Evolutionary conservation across 2,113 vertebrate species (phyloP).

Genomic region (Pelusios castaneus): DNA sequence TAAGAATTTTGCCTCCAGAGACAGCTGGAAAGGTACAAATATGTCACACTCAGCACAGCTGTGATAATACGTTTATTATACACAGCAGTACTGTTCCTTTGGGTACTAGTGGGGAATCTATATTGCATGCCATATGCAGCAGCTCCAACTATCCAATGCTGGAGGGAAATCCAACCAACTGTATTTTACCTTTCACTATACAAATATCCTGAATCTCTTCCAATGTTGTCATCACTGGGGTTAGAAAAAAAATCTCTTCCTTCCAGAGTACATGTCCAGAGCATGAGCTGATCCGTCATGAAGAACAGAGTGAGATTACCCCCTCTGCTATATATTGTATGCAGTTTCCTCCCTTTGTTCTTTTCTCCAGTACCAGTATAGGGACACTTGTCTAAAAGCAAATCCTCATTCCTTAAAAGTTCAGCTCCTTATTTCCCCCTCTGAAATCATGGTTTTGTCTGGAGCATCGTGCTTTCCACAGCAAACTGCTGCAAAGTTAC

Average conservation of each 20-base stretch:
- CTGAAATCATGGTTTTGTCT: neutral
- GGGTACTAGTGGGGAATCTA: neutral
- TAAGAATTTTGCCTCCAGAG: constrained; percentile 79
- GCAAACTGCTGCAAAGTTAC: neutral
- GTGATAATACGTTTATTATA: neutral
- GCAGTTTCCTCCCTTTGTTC: neutral
- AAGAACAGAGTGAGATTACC: neutral
- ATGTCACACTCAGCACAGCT: constrained; percentile 43
- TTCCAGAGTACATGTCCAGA: neutral
- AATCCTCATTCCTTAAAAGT: neutral
- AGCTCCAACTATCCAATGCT: neutral
- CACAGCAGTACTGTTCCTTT: neutral
- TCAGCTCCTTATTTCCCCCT: neutral
- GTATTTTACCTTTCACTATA: neutral
- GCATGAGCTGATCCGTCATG: neutral
- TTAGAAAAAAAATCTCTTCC: neutral
- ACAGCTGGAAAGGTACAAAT: constrained; percentile 74
- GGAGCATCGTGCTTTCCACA: fast-evolving
- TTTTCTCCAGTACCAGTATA: neutral
- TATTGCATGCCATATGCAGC: neutral
- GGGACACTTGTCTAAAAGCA: neutral
- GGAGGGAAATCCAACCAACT: neutral
- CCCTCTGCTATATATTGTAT: neutral
- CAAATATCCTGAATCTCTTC: neutral
- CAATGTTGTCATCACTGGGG: neutral